phyloP scores from a whole-genome alignment of 2,113 vertebrate species.

The Connochaetes taurinus region DNA sequence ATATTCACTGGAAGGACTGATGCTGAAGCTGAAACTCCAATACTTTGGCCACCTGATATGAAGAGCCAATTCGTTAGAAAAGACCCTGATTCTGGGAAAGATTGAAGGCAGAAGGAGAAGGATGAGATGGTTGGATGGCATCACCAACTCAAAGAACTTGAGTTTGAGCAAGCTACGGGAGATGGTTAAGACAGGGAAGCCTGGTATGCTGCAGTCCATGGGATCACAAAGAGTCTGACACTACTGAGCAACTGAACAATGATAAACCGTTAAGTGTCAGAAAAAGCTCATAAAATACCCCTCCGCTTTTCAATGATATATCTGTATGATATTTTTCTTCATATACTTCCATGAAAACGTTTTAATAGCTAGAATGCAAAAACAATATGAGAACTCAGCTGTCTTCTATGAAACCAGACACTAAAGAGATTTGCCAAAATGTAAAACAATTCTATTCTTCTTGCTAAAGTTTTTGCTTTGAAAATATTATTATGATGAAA shows the following conservation, averaged over 20 bases:
- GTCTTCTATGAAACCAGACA: not conserved
- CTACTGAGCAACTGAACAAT: not conserved
- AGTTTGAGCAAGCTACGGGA: not conserved
- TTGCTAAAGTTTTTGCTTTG: not conserved
- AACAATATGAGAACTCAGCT: not conserved
- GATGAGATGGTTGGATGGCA: not conserved
- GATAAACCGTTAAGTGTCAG: not conserved
- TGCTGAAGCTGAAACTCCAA: not conserved
- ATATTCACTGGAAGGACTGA: not conserved
- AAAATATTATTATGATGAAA: not conserved
- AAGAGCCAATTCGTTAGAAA: not conserved
- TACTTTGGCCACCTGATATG: not conserved
- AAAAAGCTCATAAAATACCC: not conserved
- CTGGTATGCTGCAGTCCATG: not conserved
- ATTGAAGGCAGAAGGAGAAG: not conserved
- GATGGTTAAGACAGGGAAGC: not conserved
- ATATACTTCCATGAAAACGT: not conserved
- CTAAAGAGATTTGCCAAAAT: not conserved
- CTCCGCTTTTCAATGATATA: not conserved
- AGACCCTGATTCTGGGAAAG: not conserved
- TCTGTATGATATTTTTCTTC: not conserved
- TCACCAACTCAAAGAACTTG: not conserved
- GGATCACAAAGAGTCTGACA: not conserved
- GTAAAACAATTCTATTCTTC: slow-evolving; percentile 14
- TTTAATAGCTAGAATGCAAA: slow-evolving; percentile 11